Conservation (phyloP, 1,140 invertebrate species). For the Anoplophora glabripennis region DNA sequence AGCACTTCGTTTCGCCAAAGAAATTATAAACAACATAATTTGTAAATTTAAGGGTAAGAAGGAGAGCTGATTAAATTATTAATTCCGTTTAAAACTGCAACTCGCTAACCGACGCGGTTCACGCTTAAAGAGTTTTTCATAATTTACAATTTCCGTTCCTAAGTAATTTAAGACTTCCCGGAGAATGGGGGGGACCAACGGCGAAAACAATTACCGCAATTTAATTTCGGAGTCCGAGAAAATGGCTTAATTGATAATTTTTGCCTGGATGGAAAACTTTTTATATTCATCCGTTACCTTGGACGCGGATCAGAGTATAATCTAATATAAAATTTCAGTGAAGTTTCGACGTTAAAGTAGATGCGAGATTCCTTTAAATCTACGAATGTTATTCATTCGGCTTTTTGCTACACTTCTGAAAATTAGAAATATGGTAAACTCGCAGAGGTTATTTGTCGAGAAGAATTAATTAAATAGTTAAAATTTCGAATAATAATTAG, state of each 20-base stretch:
- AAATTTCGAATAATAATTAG: too few species aligned
- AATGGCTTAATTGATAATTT: conserved; percentile 2
- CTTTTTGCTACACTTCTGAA: too few species aligned
- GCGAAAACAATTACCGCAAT: conserved; percentile 21
- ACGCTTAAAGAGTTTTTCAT: conserved; percentile 32
- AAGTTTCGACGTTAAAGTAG: too few species aligned
- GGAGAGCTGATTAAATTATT: conserved; percentile 30
- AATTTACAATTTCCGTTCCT: conserved; percentile 28
- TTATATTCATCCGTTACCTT: too few species aligned
- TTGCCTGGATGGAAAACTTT: background rate
- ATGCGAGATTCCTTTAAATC: too few species aligned
- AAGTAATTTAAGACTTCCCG: conserved; percentile 30
- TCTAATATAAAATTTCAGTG: too few species aligned
- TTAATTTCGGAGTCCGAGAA: background rate
- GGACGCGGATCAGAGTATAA: too few species aligned
- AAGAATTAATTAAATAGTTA: too few species aligned
- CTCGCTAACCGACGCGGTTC: conserved; percentile 17
- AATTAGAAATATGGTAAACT: too few species aligned
- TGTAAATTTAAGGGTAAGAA: conserved; percentile 11
- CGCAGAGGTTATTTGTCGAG: too few species aligned
- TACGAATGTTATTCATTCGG: too few species aligned
- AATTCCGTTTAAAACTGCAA: conserved; percentile 32
- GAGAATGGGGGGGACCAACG: conserved; percentile 11
- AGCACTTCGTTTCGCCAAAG: conserved; percentile 6
- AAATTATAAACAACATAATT: conserved; percentile 10